Conservation (phyloP, 2,888 invertebrate species). For the Synanthedon andrenaeformis region DNA sequence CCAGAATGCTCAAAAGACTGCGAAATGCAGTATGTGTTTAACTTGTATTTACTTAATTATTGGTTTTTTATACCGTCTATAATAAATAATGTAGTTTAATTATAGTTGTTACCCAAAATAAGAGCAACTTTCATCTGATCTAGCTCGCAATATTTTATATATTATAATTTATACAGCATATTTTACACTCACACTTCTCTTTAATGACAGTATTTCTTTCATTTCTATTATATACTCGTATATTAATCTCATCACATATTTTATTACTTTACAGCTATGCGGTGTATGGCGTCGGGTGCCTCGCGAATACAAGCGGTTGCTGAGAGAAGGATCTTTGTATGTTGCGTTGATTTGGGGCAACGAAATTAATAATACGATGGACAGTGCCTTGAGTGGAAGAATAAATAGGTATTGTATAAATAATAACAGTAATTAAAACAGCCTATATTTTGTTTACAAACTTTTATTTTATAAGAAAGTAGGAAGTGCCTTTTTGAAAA, state of each 20-base stretch:
- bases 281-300: conserved; percentile 92
- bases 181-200: neutral
- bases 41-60: too few relatives aligned
- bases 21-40: too few relatives aligned
- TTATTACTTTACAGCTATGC: conserved; percentile 69
- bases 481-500: too few relatives aligned
- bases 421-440: neutral
- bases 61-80: too few relatives aligned
- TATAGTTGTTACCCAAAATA: too few relatives aligned
- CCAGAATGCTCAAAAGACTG: too few relatives aligned
- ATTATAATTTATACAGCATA: neutral
- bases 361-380: conserved; percentile 72
- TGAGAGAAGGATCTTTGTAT: conserved; percentile 84
- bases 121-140: too few relatives aligned
- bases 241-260: neutral
- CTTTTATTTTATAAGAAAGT: neutral
- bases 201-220: neutral
- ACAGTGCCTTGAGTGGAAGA: conserved; percentile 78
- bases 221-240: too few relatives aligned
- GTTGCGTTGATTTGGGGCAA: conserved; percentile 84
- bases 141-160: too few relatives aligned
- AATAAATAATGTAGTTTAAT: too few relatives aligned
- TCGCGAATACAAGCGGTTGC: conserved; percentile 80
- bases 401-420: conserved; percentile 68
- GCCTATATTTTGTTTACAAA: too few relatives aligned